Evolutionary conservation across 2,797 vertebrate genomes (phyloP).

Genomic region (Protosalanx chinensis): DNA sequence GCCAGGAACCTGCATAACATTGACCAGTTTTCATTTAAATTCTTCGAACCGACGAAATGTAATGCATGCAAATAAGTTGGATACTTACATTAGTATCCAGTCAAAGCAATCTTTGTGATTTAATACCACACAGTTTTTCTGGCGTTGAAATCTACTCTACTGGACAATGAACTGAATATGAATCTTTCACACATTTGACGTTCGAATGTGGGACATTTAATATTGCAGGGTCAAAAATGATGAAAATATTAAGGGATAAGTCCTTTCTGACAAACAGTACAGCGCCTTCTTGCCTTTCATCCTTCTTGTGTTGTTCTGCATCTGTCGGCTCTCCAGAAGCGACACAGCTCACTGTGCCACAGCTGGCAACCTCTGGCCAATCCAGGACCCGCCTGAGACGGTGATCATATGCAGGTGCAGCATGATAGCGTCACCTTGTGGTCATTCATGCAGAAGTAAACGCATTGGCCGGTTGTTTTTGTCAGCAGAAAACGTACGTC

Average conservation of each 20-base stretch:
- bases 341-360: not conserved
- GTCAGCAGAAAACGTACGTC: no score
- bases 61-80: not conserved
- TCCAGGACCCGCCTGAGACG: not conserved
- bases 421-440: not conserved
- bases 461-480: no score
- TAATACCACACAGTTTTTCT: not conserved
- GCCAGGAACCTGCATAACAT: not conserved
- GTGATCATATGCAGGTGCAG: not conserved
- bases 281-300: not conserved
- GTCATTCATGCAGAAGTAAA: not conserved
- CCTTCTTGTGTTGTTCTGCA: conserved; percentile 6
- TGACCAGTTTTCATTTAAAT: not conserved
- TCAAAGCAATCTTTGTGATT: not conserved
- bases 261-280: not conserved
- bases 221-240: not conserved
- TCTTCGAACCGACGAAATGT: not conserved
- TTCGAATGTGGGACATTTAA: not conserved
- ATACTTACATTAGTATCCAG: conserved; percentile 5
- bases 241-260: not conserved
- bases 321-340: not conserved
- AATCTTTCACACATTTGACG: no score
- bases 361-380: conserved; percentile 9
- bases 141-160: not conserved
- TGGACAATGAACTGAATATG: not conserved